Base-by-base conservation (phyloP, 23 tunicate genomes). In the Diplosoma virens region DNA sequence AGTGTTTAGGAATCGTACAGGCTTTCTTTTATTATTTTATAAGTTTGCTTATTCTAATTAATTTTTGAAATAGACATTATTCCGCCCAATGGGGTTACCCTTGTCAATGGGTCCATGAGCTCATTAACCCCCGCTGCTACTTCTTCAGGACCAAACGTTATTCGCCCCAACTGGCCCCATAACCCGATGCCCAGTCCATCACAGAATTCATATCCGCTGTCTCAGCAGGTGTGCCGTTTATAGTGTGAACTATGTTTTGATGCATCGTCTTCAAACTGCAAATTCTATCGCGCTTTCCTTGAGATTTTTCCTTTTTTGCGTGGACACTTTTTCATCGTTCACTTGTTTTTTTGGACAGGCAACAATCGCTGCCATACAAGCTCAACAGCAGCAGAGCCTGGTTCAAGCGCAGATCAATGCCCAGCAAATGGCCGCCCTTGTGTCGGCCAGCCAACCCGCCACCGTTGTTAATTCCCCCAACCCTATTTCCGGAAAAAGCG, bases 181-280 rank as follows among this genome's bases (percentile, higher is more conserved):
- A 82, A 75, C 34, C 78, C 84, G 11, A 53, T 77, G 77, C 88
- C 77, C 4, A 89, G 89, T 46, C 96, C 96, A 1, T 76, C 96
- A 23, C 96, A 89, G 37, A 89, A 88, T 77, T 88, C 96, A 4
- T 89, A 59, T 63, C 95, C 87, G 3, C 78, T 86, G 33, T 47
- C 82, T 0, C 84, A 86, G 25, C 89, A 84, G 73, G 89, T 77
- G 59, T 21, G 20, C 16, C 16, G 7, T 23, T 58, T 58, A n/a
- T n/a, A 26, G 50, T 41, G 50, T 14, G 9, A 41, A 41, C 14
- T 7, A 7, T 41, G 9, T 14, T 41, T 41, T 41, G 50, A 14
- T 41, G 14, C 9, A 41, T 9, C 14, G 14, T 14, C 14, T 9
- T 14, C 50, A 14, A 7, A 7, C 14, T 41, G 50, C 9, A 9